These are phyloP conservation scores for Sebastes vulpes DNA, from an alignment of 2,797 vertebrate species.

Conservation along the genomic window DNA sequence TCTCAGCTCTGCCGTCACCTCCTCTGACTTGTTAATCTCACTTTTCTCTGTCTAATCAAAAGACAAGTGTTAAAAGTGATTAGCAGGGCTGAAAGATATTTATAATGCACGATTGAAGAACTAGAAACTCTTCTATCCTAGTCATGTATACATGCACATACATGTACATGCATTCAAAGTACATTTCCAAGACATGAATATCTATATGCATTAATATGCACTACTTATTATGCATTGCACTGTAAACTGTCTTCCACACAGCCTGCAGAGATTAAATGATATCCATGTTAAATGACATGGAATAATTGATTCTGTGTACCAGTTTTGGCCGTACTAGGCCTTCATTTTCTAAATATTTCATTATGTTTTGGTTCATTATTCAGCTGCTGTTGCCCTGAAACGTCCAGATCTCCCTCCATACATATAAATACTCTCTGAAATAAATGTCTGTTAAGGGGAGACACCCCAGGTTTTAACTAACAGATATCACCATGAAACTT, in stretches of 20 bases:
- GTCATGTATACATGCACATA: background rate
- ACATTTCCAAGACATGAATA: background rate
- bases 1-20: background rate
- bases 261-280: background rate
- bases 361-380: constrained; percentile 18
- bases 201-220: background rate
- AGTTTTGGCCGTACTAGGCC: constrained; percentile 2
- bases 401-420: constrained; percentile 1
- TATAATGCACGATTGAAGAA: background rate
- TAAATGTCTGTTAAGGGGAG: background rate
- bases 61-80: constrained; percentile 2
- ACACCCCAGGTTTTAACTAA: background rate
- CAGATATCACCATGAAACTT: background rate
- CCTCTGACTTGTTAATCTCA: background rate
- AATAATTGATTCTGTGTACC: background rate
- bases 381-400: background rate
- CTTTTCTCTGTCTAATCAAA: background rate
- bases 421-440: background rate
- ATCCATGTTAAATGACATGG: background rate
- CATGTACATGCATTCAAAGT: background rate
- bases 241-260: background rate
- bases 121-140: background rate
- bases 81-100: background rate
- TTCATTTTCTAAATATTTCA: background rate
- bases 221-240: background rate